phyloP scores from a whole-genome alignment of 2,113 vertebrate species.

The Spermophilus dauricus region DNA sequence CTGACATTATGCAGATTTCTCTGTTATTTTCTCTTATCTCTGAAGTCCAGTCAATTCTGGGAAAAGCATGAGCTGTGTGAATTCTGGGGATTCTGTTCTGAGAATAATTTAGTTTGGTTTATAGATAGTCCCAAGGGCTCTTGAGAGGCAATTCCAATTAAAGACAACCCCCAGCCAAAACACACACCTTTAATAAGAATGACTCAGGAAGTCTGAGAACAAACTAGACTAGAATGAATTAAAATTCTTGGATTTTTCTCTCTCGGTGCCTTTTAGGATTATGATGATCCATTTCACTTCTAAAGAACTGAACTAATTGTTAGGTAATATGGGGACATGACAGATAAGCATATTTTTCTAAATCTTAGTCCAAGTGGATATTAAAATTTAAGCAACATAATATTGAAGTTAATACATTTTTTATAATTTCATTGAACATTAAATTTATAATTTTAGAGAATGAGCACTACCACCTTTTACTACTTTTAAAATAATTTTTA shows the following conservation, averaged over 20 bases:
- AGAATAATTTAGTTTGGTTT: background rate
- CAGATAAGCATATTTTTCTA: background rate
- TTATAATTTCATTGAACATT: background rate
- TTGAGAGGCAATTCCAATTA: background rate
- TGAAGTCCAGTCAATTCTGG: background rate
- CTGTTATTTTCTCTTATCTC: background rate
- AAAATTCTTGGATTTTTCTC: background rate
- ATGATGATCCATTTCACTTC: background rate
- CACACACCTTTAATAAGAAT: background rate
- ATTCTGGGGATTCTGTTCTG: background rate
- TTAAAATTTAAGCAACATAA: background rate
- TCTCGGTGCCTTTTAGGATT: background rate
- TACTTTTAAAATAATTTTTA: background rate
- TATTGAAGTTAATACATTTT: background rate
- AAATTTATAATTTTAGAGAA: background rate
- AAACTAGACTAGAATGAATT: background rate
- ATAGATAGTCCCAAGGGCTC: background rate
- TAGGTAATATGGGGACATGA: background rate
- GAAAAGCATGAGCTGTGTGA: background rate
- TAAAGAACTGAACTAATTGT: background rate
- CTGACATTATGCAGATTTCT: background rate
- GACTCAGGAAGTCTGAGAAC: background rate
- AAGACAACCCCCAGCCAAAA: background rate
- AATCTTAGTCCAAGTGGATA: background rate
- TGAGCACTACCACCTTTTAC: background rate